Percentiles rank a stretch among this genome's conserved stretches.
Conservation (phyloP, 2,888 invertebrate genomes). For the Hirtodrosophila histrioides region DNA sequence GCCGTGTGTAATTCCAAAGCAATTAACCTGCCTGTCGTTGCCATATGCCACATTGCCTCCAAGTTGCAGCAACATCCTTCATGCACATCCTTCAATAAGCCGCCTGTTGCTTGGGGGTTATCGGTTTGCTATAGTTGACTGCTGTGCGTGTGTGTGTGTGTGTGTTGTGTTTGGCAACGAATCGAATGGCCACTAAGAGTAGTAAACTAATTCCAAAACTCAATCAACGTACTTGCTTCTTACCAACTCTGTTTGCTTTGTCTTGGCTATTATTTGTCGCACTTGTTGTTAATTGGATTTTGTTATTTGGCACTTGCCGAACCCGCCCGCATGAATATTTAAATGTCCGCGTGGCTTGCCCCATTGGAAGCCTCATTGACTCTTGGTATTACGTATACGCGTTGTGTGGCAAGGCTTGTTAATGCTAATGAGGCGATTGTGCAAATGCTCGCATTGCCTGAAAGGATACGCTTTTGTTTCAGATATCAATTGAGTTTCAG, state of each 20-base stretch:
- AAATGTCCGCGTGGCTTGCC: conserved; percentile 21
- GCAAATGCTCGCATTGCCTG: conserved; percentile 3
- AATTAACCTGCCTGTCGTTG: conserved; percentile 62
- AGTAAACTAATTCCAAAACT: conserved; percentile 63
- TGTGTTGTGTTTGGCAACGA: conserved; percentile 21
- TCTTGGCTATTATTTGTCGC: conserved; percentile 48
- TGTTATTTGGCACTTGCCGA: conserved; percentile 44
- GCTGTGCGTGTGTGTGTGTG: conserved; percentile 6
- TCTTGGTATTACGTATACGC: conserved; percentile 51
- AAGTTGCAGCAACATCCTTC: conserved; percentile 59
- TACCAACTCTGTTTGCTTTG: conserved; percentile 15
- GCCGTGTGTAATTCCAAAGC: conserved; percentile 73
- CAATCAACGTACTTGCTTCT: conserved; percentile 56
- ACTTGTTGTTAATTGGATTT: conserved; percentile 72
- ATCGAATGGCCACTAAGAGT: conserved; percentile 34
- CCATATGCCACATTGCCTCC: conserved; percentile 30
- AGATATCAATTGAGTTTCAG: conserved; percentile 65
- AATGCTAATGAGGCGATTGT: conserved; percentile 63
- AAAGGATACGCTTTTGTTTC: conserved; percentile 44
- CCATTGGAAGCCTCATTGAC: neutral
- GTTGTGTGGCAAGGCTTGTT: conserved; percentile 34
- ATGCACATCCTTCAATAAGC: conserved; percentile 18
- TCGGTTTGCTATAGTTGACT: too few relatives aligned
- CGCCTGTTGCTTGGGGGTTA: conserved; percentile 27
- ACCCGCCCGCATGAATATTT: conserved; percentile 4